Conservation (phyloP, 2,113 vertebrate species). For the Serilophus lunatus region DNA sequence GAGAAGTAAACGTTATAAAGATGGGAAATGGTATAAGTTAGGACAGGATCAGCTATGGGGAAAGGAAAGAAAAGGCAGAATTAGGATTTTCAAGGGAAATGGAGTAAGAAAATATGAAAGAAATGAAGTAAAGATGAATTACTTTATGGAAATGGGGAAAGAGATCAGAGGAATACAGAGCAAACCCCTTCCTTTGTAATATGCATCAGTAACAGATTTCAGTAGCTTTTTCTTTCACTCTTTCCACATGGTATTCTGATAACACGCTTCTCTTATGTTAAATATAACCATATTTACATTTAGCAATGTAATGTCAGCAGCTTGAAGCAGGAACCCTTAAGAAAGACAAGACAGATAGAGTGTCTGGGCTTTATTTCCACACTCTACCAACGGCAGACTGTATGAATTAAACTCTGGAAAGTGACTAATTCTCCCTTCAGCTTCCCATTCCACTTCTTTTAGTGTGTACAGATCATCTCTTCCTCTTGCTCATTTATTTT, state of each 20-base stretch:
- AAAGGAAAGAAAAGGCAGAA: not conserved
- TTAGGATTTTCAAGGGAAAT: not conserved
- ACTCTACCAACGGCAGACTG: not conserved
- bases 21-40: not conserved
- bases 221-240: not conserved
- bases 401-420: not conserved
- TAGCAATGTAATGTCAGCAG: not conserved
- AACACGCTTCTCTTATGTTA: not conserved
- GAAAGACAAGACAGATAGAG: not conserved
- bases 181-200: not conserved
- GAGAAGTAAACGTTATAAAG: not conserved
- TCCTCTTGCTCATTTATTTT: not conserved
- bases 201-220: not conserved
- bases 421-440: not conserved
- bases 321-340: not conserved
- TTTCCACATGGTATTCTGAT: not conserved
- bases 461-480: not conserved
- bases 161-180: not conserved
- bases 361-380: not conserved
- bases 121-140: not conserved
- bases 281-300: not conserved
- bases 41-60: not conserved
- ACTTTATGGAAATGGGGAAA: not conserved
- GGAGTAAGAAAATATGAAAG: not conserved
- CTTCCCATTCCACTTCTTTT: not conserved